Evolutionary conservation across 2,113 vertebrate genomes (phyloP).

Genomic region (Bostrychus sinensis): DNA sequence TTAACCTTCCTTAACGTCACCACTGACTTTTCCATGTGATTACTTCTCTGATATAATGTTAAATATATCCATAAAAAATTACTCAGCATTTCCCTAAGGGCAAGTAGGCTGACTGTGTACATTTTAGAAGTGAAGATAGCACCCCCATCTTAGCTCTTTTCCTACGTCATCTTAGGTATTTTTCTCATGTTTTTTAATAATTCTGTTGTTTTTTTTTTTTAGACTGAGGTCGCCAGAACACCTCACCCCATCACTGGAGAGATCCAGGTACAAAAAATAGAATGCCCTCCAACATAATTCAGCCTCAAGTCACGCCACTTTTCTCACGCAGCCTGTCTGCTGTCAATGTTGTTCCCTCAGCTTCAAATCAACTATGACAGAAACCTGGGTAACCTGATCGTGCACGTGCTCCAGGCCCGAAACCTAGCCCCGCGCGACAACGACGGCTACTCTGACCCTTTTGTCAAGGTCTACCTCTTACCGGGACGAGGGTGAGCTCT

Average conservation of each 20-base stretch:
- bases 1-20: conserved; percentile 30
- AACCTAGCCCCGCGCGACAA: conserved; percentile 93
- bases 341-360: conserved; percentile 64
- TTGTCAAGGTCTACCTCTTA: conserved; percentile 98
- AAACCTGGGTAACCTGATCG: conserved; percentile 94
- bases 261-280: conserved; percentile 87
- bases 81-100: background rate
- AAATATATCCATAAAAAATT: background rate
- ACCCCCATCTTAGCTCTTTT: too few relatives aligned
- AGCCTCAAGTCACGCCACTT: background rate
- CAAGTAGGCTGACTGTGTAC: conserved; percentile 14
- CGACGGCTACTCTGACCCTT: conserved; percentile 97
- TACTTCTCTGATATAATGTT: background rate
- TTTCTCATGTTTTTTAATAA: background rate
- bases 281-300: conserved; percentile 4
- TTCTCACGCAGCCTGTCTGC: background rate
- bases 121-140: conserved; percentile 12
- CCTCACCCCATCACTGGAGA: conserved; percentile 94
- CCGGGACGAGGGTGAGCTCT: conserved; percentile 95
- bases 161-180: background rate
- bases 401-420: conserved; percentile 97
- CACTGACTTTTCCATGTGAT: conserved; percentile 27
- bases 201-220: conserved; percentile 45
- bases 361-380: conserved; percentile 98
- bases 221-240: conserved; percentile 85